Evolutionary conservation across 2,113 vertebrate genomes (phyloP).

Genomic region (Chloropsis hardwickii): DNA sequence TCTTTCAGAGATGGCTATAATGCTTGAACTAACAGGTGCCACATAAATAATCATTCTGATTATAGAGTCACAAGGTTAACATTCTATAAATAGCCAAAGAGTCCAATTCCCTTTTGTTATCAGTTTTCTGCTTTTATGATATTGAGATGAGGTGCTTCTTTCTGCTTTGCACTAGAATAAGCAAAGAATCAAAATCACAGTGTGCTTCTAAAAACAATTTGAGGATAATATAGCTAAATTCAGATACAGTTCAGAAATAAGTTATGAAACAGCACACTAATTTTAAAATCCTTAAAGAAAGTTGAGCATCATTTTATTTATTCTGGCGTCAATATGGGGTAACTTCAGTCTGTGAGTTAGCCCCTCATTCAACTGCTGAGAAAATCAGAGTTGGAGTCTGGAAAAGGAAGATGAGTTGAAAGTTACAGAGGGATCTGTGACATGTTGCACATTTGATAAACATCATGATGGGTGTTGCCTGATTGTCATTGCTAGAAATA

Average conservation of each 20-base stretch:
- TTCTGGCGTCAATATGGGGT: not conserved
- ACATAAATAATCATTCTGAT: conserved; percentile 39
- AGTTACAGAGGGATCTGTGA: not conserved
- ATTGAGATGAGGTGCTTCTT: not conserved
- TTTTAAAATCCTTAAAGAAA: not conserved
- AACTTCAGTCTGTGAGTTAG: not conserved
- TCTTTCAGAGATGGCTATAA: not conserved
- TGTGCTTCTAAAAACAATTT: not conserved
- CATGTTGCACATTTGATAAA: not conserved
- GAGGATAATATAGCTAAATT: not conserved
- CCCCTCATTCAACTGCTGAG: not conserved
- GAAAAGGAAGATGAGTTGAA: not conserved
- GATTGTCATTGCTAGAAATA: not conserved
- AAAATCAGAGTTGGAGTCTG: not conserved
- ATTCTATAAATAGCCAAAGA: not conserved
- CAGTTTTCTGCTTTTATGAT: not conserved
- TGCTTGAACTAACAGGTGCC: conserved; percentile 6
- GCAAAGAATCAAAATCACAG: not conserved
- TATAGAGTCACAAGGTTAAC: conserved; percentile 13
- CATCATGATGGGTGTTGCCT: conserved; percentile 15
- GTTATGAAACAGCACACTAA: not conserved
- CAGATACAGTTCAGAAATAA: not conserved
- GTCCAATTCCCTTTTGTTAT: not conserved
- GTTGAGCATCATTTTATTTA: not conserved
- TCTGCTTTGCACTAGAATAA: not conserved